A percentile compares a stretch with the other conserved stretches of the same genome.
Conservation (phyloP, 2,888 invertebrate genomes). For the Dexiosoma caninum region DNA sequence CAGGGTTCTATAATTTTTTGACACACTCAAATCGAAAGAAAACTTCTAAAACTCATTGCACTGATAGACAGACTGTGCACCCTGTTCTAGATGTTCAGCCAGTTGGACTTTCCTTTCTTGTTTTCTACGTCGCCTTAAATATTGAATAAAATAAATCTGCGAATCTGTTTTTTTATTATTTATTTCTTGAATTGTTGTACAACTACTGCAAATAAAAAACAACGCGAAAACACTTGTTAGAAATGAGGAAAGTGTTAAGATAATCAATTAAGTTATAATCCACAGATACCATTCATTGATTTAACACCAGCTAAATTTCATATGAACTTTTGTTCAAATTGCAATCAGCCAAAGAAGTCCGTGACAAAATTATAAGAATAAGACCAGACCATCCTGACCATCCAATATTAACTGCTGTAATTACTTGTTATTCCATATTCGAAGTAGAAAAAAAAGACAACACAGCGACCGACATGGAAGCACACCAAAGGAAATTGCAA, state of each 20-base stretch:
- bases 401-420: conserved; percentile 50
- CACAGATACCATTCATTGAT: conserved; percentile 38
- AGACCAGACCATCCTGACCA: conserved; percentile 9
- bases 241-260: conserved; percentile 29
- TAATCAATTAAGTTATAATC: conserved; percentile 50
- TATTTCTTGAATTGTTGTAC: neutral
- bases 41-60: too few species aligned
- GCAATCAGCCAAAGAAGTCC: neutral
- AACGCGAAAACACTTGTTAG: neutral
- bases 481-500: too few species aligned
- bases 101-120: too few species aligned
- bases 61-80: too few species aligned
- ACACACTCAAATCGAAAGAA: too few species aligned
- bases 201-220: neutral
- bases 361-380: neutral
- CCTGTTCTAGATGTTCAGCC: too few species aligned
- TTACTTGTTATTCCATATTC: conserved; percentile 18
- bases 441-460: neutral
- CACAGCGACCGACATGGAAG: too few species aligned
- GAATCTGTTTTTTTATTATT: neutral
- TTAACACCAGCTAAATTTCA: neutral
- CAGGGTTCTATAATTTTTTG: too few species aligned
- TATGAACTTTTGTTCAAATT: neutral
- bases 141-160: conserved; percentile 28
- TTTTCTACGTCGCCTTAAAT: too few species aligned